Conservation (phyloP, 1,140 invertebrate species). For the Pteromalus puparum region DNA sequence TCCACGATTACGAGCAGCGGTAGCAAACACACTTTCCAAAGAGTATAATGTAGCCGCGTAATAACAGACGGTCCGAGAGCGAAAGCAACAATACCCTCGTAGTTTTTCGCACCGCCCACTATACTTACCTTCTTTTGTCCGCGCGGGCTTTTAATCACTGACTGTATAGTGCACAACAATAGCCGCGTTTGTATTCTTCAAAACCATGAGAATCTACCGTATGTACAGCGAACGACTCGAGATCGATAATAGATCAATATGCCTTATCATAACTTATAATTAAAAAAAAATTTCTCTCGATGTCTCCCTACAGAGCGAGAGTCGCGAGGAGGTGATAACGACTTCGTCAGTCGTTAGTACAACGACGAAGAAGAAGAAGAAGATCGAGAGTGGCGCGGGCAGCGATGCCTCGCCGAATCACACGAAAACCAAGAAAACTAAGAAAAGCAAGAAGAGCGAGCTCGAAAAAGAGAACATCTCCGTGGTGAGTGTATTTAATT, state of each 20-base stretch:
- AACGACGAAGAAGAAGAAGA: slow-evolving; percentile 74
- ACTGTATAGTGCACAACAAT: background rate
- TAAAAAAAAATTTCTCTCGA: slow-evolving; percentile 4
- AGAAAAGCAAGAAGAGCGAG: slow-evolving; percentile 78
- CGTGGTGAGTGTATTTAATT: slow-evolving; percentile 75
- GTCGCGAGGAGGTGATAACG: slow-evolving; percentile 70
- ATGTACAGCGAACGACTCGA: too few relatives aligned
- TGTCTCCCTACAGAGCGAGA: slow-evolving; percentile 68
- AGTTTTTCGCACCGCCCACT: background rate
- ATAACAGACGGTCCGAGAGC: background rate
- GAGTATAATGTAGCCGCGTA: background rate
- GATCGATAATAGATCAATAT: background rate
- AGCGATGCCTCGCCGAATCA: slow-evolving; percentile 72
- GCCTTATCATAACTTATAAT: background rate
- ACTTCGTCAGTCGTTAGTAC: slow-evolving; percentile 61
- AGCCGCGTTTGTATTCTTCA: too few relatives aligned
- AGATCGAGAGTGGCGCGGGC: slow-evolving; percentile 67
- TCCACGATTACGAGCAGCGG: too few relatives aligned
- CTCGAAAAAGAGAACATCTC: slow-evolving; percentile 80
- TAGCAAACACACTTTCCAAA: background rate
- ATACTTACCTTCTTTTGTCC: background rate
- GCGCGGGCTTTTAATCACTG: background rate
- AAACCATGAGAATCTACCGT: too few relatives aligned
- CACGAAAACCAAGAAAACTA: slow-evolving; percentile 77
- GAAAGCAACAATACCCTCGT: background rate